Percentiles rank a stretch among this genome's conserved stretches.
These are phyloP conservation scores for Pangasius krempfi DNA, from an alignment of 2,797 vertebrate genomes.

Conservation along the genomic window DNA sequence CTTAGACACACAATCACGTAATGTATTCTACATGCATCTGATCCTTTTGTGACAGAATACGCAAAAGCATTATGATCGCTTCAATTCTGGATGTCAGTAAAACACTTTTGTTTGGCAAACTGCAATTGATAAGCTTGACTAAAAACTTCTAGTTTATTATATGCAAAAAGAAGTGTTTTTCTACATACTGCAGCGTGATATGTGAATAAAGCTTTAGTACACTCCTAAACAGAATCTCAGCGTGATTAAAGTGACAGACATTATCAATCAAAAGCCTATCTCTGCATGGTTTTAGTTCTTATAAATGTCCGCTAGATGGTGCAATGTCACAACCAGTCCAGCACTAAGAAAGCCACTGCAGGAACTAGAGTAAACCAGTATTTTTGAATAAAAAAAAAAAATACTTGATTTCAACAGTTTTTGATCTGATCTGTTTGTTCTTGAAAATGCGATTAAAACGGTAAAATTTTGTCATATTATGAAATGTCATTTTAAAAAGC, in stretches of 20 bases:
- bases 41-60: not conserved
- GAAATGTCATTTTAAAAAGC: not conserved
- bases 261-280: slow-evolving; percentile 21
- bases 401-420: not conserved
- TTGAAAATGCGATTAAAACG: not conserved
- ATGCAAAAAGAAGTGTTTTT: not conserved
- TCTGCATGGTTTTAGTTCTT: not conserved
- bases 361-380: not conserved
- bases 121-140: not conserved
- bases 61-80: not conserved
- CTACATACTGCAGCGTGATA: not conserved
- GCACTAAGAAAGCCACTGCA: not conserved
- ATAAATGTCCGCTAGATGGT: slow-evolving; percentile 54
- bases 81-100: not conserved
- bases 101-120: not conserved
- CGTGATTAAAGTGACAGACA: slow-evolving; percentile 18
- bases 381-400: not conserved
- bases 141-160: not conserved
- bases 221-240: not conserved
- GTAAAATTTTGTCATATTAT: not conserved
- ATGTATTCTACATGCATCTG: not conserved
- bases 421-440: not conserved
- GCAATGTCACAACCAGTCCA: not conserved
- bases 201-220: not conserved
- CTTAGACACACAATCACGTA: not conserved